Percentiles rank a stretch among this genome's conserved stretches.
phyloP scores from a whole-genome alignment of 2,113 vertebrate species.

The Platanista minor region DNA sequence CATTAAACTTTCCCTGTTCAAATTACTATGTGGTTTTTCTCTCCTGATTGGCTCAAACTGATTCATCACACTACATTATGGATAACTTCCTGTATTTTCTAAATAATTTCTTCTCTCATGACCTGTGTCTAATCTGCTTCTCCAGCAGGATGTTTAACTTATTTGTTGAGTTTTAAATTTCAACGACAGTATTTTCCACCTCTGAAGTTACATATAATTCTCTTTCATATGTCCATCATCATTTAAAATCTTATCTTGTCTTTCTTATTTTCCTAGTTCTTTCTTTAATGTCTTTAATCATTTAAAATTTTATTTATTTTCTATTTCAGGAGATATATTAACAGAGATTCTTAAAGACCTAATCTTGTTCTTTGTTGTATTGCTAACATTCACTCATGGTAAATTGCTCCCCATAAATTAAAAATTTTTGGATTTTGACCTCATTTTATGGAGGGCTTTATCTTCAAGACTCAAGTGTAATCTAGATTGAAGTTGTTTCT shows the following conservation, averaged over 20 bases:
- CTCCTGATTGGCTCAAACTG: background rate
- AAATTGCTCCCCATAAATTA: background rate
- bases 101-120: slow-evolving; percentile 17
- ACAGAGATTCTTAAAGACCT: background rate
- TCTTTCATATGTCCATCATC: background rate
- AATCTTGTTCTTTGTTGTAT: background rate
- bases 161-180: background rate
- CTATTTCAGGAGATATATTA: background rate
- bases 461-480: background rate
- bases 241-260: background rate
- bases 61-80: background rate
- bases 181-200: background rate
- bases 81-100: background rate
- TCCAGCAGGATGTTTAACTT: background rate
- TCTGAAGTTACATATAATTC: background rate
- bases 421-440: background rate
- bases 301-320: background rate
- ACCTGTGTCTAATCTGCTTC: background rate
- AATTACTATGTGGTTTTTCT: background rate
- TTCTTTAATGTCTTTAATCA: background rate
- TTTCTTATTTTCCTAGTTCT: background rate
- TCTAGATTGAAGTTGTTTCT: background rate
- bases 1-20: background rate
- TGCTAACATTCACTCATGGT: background rate
- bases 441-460: background rate